Percentiles rank a stretch among this genome's conserved stretches.
Evolutionary conservation across 1,140 invertebrate genomes (phyloP).

Genomic region (Tyrophagus putrescentiae): DNA sequence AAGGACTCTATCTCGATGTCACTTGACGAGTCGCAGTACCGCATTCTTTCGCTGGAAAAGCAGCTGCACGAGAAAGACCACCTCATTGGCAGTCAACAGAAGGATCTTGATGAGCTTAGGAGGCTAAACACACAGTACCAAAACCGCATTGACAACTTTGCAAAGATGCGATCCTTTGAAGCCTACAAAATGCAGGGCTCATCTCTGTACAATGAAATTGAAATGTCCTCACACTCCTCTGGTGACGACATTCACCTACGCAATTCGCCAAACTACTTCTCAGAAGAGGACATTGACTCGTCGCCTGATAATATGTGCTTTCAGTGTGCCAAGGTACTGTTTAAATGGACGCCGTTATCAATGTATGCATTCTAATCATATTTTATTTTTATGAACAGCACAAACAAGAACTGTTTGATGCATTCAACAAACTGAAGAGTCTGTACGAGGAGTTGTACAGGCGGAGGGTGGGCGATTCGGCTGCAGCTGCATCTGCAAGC

Average conservation of each 20-base stretch:
- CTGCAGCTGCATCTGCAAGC: background rate
- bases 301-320: background rate
- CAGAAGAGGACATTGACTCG: constrained; percentile 7
- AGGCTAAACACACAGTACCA: constrained; percentile 38
- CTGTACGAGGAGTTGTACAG: constrained; percentile 35
- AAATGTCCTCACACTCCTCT: constrained; percentile 33
- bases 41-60: constrained; percentile 61
- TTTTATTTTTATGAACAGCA: constrained; percentile 30
- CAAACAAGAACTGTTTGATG: constrained; percentile 38
- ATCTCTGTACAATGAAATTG: constrained; percentile 41
- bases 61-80: constrained; percentile 20
- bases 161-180: constrained; percentile 4
- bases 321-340: constrained; percentile 4
- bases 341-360: background rate
- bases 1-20: constrained; percentile 56
- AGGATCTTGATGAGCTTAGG: constrained; percentile 46
- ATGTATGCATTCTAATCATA: background rate
- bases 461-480: constrained; percentile 24
- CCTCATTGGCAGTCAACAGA: constrained; percentile 37
- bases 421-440: constrained; percentile 35
- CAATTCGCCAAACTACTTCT: background rate
- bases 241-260: constrained; percentile 21
- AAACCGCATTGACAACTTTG: constrained; percentile 33
- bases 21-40: constrained; percentile 72
- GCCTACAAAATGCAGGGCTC: constrained; percentile 14